Conservation (phyloP, 2,797 vertebrate genomes). For the Arctocebus calabarensis region DNA sequence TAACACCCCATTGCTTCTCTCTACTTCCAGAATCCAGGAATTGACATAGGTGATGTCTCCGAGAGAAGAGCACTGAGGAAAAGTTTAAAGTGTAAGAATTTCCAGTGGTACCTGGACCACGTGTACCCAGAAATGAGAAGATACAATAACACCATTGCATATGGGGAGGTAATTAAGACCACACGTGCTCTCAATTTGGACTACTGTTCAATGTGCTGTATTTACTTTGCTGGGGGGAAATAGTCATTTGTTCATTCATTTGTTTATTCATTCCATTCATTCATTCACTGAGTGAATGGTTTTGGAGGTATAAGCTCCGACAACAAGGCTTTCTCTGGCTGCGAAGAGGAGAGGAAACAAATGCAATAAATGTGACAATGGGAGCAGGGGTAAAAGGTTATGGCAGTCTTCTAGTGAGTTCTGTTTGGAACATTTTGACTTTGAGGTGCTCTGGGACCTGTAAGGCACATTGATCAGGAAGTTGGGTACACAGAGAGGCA, state of each 20-base stretch:
- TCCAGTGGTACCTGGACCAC: constrained; percentile 98
- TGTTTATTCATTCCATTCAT: not conserved
- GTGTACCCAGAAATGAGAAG: constrained; percentile 98
- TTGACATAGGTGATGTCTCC: constrained; percentile 96
- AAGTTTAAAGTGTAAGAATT: constrained; percentile 95
- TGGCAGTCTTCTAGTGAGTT: not conserved
- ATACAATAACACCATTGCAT: constrained; percentile 96
- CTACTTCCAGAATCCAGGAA: constrained; percentile 94
- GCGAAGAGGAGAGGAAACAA: too few relatives aligned
- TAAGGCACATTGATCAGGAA: not conserved
- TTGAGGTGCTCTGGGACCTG: not conserved
- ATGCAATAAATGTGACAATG: accelerated
- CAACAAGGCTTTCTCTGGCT: not conserved
- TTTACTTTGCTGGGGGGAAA: not conserved
- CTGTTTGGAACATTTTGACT: not conserved
- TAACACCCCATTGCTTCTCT: not conserved
- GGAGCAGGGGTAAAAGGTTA: accelerated
- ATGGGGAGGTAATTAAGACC: constrained; percentile 94
- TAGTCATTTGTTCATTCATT: not conserved
- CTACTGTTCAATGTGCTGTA: not conserved
- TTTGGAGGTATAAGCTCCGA: not conserved
- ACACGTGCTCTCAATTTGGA: not conserved
- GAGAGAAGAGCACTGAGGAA: constrained; percentile 94
- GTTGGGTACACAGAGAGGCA: not conserved
- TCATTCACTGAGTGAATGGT: not conserved